phyloP scores from a whole-genome alignment of 2,888 invertebrate species.

The Pycnomerus fuliginosus region DNA sequence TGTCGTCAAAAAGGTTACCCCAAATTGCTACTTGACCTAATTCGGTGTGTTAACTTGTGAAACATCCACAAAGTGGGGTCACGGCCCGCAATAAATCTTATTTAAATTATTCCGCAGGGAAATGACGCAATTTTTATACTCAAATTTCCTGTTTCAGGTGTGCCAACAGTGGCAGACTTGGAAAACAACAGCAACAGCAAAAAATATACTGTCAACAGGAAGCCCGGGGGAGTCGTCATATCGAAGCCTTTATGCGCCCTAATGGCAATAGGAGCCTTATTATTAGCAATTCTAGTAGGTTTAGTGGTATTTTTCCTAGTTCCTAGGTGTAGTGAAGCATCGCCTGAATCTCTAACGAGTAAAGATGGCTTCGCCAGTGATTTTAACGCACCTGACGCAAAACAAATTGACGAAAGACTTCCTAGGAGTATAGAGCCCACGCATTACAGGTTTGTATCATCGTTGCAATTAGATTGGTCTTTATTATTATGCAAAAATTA shows the following conservation, averaged over 20 bases:
- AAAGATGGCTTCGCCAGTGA: background rate
- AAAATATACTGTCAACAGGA: conserved; percentile 49
- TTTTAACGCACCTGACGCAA: conserved; percentile 1
- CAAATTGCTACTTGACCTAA: conserved; percentile 19
- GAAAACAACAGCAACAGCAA: conserved; percentile 49
- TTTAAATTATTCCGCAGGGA: too few species aligned
- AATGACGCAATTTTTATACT: background rate
- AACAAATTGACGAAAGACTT: conserved; percentile 39
- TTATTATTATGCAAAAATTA: background rate
- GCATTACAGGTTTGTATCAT: conserved; percentile 44
- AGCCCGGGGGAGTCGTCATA: conserved; percentile 41
- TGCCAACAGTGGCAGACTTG: conserved; percentile 47
- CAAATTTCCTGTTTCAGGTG: conserved; percentile 42
- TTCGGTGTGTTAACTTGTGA: conserved; percentile 6
- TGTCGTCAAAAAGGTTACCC: conserved; percentile 18
- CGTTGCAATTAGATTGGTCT: too few species aligned
- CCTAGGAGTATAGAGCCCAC: conserved; percentile 43
- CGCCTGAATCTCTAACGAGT: conserved; percentile 6
- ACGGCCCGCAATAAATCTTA: too few species aligned
- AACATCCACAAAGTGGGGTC: too few species aligned
- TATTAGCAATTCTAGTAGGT: conserved; percentile 46
- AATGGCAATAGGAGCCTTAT: conserved; percentile 46
- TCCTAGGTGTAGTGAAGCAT: conserved; percentile 38
- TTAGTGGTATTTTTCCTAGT: conserved; percentile 47
- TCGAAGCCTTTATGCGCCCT: conserved; percentile 47